These are phyloP conservation scores for Eubucco bourcierii DNA, from an alignment of 2,113 vertebrate genomes.

Conservation along the genomic window DNA sequence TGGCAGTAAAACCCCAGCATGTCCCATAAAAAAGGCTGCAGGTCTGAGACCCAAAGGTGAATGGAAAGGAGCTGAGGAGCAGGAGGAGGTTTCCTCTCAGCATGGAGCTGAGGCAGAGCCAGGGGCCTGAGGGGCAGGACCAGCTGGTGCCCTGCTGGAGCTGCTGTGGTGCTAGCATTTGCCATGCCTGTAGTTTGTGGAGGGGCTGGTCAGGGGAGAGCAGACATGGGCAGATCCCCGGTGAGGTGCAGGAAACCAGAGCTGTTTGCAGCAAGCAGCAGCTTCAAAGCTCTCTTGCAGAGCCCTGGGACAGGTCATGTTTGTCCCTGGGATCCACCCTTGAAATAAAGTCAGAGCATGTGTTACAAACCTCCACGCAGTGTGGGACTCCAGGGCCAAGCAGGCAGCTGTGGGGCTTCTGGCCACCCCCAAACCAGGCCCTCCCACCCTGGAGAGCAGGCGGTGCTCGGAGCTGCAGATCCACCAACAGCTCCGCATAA, in stretches of 20 bases:
- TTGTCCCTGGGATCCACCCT: constrained; percentile 3
- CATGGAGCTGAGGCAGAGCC: neutral
- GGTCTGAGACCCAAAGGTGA: neutral
- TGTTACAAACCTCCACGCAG: neutral
- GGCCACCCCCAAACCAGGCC: neutral
- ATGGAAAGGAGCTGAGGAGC: neutral
- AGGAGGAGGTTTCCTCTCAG: neutral
- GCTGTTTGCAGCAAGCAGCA: constrained; percentile 37
- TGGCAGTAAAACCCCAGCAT: constrained; percentile 15
- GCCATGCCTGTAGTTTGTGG: neutral
- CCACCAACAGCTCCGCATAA: neutral
- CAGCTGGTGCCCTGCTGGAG: neutral
- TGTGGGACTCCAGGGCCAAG: neutral
- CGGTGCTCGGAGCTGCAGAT: neutral
- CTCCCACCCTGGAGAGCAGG: neutral
- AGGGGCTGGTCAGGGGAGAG: neutral
- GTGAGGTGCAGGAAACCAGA: neutral
- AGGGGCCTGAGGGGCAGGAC: neutral
- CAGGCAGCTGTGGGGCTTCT: rapidly evolving
- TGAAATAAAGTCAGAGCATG: neutral
- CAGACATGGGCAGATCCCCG: neutral
- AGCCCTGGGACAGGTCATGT: neutral
- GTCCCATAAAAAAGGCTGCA: constrained; percentile 13
- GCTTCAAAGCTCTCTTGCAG: constrained; percentile 32
- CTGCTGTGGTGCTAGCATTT: rapidly evolving